A percentile compares a stretch with the other conserved stretches of the same genome.
phyloP scores from a whole-genome alignment of 2,888 invertebrate species.

The Cordilura impudica region DNA sequence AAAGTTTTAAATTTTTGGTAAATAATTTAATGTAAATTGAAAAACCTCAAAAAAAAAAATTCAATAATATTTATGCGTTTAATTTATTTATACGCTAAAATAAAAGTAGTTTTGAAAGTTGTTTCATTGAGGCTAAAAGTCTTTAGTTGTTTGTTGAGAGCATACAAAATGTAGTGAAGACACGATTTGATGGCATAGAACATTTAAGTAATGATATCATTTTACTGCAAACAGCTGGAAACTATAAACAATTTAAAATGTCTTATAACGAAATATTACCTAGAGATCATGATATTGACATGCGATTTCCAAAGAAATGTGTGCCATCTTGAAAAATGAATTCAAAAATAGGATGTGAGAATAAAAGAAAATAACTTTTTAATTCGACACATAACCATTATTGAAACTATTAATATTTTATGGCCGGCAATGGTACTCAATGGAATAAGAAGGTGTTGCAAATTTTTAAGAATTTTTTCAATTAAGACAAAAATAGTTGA shows the following conservation, averaged over 20 bases:
- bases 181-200: conserved; percentile 26
- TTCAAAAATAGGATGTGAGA: neutral
- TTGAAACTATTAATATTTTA: too few species aligned
- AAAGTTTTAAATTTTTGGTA: too few species aligned
- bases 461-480: too few species aligned
- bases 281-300: conserved; percentile 24
- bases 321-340: conserved; percentile 17
- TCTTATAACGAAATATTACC: neutral
- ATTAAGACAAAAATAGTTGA: too few species aligned
- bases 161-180: conserved; percentile 4
- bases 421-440: too few species aligned
- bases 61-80: neutral
- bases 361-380: neutral
- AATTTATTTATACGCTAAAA: neutral
- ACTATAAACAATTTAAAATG: conserved; percentile 39
- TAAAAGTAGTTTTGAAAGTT: conserved; percentile 56
- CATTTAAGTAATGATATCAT: conserved; percentile 47
- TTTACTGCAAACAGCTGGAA: conserved; percentile 44
- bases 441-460: too few species aligned
- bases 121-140: conserved; percentile 18
- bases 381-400: too few species aligned
- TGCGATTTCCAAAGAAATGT: conserved; percentile 34
- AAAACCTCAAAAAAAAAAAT: neutral
- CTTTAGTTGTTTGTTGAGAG: neutral
- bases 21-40: too few species aligned